A percentile compares a stretch with the other conserved stretches of the same genome.
phyloP scores from a whole-genome alignment of 2,888 invertebrate genomes.

The Limnephilus auricula region DNA sequence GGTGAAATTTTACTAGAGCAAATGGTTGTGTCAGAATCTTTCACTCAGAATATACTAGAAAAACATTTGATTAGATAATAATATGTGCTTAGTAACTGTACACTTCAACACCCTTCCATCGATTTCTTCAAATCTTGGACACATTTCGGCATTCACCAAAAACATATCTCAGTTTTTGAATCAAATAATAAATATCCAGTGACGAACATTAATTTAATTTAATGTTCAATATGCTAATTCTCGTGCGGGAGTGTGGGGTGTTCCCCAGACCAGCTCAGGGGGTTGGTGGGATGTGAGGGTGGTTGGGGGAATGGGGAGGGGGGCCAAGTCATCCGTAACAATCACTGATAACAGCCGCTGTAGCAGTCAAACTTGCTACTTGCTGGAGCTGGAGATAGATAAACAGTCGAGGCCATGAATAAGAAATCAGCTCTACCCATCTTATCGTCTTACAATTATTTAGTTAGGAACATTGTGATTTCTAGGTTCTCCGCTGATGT shows the following conservation, averaged over 20 bases:
- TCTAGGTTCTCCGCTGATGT: background rate
- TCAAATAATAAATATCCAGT: slow-evolving; percentile 33
- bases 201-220: slow-evolving; percentile 61
- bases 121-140: background rate
- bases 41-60: too few species aligned
- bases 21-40: too few species aligned
- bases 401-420: slow-evolving; percentile 41
- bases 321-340: slow-evolving; percentile 62
- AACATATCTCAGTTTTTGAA: slow-evolving; percentile 1
- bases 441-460: background rate
- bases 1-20: too few species aligned
- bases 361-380: slow-evolving; percentile 35
- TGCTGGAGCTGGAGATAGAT: slow-evolving; percentile 22
- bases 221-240: slow-evolving; percentile 66
- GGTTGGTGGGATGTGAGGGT: background rate
- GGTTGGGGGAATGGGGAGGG: slow-evolving; percentile 10
- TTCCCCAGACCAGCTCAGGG: background rate
- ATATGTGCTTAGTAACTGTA: background rate
- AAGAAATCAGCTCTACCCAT: slow-evolving; percentile 24
- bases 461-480: background rate
- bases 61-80: too few species aligned
- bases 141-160: background rate
- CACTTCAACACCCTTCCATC: background rate
- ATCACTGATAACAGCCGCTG: slow-evolving; percentile 63
- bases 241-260: slow-evolving; percentile 29